Base-by-base conservation (phyloP, 1,140 invertebrate genomes). In the Drosophila ohnishii region DNA sequence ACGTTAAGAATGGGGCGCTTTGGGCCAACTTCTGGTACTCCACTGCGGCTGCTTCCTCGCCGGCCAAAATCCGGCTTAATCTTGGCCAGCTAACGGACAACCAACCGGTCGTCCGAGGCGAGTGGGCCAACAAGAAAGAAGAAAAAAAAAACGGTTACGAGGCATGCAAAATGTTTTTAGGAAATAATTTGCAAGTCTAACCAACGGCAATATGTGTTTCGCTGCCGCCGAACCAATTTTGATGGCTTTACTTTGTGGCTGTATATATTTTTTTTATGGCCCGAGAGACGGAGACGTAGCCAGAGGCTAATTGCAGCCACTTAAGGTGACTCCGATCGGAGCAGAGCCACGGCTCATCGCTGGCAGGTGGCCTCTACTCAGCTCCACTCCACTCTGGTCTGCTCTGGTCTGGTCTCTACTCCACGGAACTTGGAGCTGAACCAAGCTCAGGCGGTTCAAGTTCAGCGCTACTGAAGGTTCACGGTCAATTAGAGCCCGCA, bases 131-230 rank as follows among this genome's bases (percentile, higher is more conserved):
- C 40, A n/a, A 64, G 42, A 58, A 28, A 28, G 22, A 45, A n/a
- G n/a, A 19, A 19, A 0, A 19, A 71, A 82, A 76, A 71, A 81
- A 76, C 57, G 64, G 58, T 70, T 77, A 70, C 77, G 40, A 80
- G 71, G 51, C 73, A 77, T 60, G 71, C 47, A 66, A 80, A 71
- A 84, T 69, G 69, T 69, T 69, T 66, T 88, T 77, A 84, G 84
- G 84, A 88, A 88, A 88, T 80, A 70, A 88, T 88, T 88, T 88
- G 80, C 84, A 88, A 80, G 58, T 67, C 44, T 48, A 61, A 73
- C 45, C 55, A 47, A 44, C 57, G 55, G 61, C 51, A 19, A 55
- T 55, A 55, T 55, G 51, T 55, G 51, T 55, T 55, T 55, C 13
- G 19, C 51, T 53, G 50, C 50, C 19, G 19, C 47, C 71, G 66